Base-by-base conservation (phyloP, 2,797 vertebrate genomes). In the Pseudopleuronectes americanus region DNA sequence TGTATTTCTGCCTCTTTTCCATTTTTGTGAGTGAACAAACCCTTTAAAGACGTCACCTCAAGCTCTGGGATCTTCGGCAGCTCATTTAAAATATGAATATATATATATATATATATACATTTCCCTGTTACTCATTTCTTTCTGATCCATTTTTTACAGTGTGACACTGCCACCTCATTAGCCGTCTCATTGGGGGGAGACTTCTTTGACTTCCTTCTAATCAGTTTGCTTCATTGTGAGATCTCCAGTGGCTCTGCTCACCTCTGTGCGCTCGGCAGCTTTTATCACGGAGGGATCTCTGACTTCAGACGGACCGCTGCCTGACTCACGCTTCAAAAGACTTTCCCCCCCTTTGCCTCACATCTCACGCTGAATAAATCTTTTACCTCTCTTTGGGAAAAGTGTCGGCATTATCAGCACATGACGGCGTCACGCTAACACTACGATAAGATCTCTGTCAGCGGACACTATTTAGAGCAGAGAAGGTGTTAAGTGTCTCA, bases 261-360 rank as follows among this genome's bases (percentile, higher is more conserved):
- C 49, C 38, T 73, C 12, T 56, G 48, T 13, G 13, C 33, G n/a
- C 23, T 7, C 7, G 36, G 23, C 49, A 48, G 43, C 58, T 33
- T 36, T 31, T 33, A 19, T 45, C 21, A 51, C 22, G 14, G 14
- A 69, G 33, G 41, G 33, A 58, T 71, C 19, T 64, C 13, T 53
- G 33, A 48, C 58, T 49, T 58, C 61, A 45, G 56, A 61, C 56
- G 19, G 2, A 52, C 48, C 38, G 22, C 54, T 31, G 19, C 58
- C 62, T 23, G 14, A 56, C 21, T 60, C 62, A 12, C 24, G 67
- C 51, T 73, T 73, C 51, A 74, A 71, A 76, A 36, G 26, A 51
- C 12, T 22, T 53, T 49, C 69, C 43, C 24, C 24, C n/a, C 26
- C 9, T 17, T 43, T 19, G 26, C 17, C 22, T 45, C 36, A 5